These are phyloP conservation scores for Athalia circularis DNA, from an alignment of 2,888 invertebrate species.

Conservation along the genomic window DNA sequence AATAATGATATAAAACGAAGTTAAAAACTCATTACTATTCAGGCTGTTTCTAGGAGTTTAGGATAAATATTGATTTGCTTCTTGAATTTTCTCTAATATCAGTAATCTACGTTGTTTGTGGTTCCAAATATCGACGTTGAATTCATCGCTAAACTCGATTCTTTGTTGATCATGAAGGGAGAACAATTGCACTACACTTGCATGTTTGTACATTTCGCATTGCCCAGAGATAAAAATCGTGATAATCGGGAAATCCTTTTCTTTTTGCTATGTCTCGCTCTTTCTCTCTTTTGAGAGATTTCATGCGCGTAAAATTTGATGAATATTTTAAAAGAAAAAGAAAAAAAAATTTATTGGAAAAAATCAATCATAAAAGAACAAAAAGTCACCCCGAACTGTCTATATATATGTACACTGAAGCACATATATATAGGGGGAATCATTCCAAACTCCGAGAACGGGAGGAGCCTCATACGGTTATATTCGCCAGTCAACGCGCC, in stretches of 20 bases:
- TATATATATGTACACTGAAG: neutral
- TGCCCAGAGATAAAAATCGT: neutral
- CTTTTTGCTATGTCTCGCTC: neutral
- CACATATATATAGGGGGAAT: neutral
- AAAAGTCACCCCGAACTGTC: neutral
- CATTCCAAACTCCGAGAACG: too few species aligned
- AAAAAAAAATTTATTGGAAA: neutral
- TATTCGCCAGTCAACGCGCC: too few species aligned
- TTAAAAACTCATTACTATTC: slow-evolving; percentile 45
- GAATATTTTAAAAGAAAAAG: neutral
- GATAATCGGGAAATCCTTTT: slow-evolving; percentile 40
- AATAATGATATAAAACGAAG: slow-evolving; percentile 56
- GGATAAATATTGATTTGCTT: too few species aligned
- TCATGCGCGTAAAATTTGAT: neutral
- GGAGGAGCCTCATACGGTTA: too few species aligned
- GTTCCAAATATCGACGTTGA: neutral
- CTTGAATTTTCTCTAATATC: neutral
- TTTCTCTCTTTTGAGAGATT: neutral
- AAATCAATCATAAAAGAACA: neutral
- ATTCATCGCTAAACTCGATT: neutral
- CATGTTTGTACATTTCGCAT: neutral
- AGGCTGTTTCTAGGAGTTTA: neutral
- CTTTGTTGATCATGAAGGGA: neutral
- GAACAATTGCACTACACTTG: neutral
- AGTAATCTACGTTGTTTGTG: neutral